phyloP scores from a whole-genome alignment of 2,888 invertebrate species.

The Carpatolechia fugitivella region DNA sequence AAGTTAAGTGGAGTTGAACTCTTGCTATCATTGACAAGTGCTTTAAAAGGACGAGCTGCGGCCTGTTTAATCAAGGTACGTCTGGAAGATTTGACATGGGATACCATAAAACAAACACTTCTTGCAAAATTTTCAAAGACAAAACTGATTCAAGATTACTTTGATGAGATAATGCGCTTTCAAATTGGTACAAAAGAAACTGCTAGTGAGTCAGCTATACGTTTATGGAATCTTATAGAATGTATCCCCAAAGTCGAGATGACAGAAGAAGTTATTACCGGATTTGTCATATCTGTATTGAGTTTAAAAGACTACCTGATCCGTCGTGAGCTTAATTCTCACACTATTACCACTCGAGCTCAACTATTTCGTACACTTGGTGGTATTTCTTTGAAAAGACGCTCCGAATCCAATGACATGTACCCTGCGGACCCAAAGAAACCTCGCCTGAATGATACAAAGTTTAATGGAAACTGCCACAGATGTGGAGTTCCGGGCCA shows the following conservation, averaged over 20 bases:
- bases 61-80: conserved; percentile 15
- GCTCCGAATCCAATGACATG: conserved; percentile 9
- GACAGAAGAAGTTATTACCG: conserved; percentile 3
- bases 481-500: neutral
- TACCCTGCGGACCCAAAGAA: neutral
- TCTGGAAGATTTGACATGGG: conserved; percentile 14
- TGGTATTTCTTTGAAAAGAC: neutral
- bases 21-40: conserved; percentile 11
- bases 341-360: neutral
- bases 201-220: conserved; percentile 11
- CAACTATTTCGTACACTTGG: neutral
- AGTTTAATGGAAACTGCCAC: neutral
- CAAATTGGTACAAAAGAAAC: conserved; percentile 20
- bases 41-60: conserved; percentile 16
- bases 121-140: conserved; percentile 17
- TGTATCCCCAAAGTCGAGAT: conserved; percentile 19
- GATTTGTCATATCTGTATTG: neutral
- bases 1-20: conserved; percentile 21
- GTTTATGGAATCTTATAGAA: conserved; percentile 11
- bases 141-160: conserved; percentile 20
- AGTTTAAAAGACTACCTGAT: neutral
- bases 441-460: conserved; percentile 2
- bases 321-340: neutral
- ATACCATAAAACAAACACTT: conserved; percentile 12
- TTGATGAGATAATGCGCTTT: conserved; percentile 18